A percentile compares a stretch with the other conserved stretches of the same genome.
Conservation (phyloP, 2,888 invertebrate species). For the Yponomeuta sedellus region DNA sequence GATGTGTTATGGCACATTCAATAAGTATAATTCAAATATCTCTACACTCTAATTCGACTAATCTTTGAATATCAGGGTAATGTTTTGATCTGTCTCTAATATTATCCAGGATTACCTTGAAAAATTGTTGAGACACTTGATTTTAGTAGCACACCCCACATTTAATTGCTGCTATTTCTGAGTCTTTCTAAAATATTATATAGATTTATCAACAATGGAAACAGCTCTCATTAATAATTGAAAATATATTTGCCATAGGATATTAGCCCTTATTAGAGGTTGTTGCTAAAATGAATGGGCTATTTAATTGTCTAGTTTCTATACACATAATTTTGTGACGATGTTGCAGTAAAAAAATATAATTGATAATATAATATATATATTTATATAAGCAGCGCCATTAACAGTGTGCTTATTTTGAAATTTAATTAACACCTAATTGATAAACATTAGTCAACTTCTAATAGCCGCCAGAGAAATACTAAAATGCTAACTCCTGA, state of each 20-base stretch:
- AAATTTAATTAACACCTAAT: not conserved
- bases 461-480: not conserved
- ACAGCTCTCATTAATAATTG: not conserved
- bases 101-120: too few relatives aligned
- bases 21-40: not conserved
- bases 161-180: too few relatives aligned
- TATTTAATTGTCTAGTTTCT: too few relatives aligned
- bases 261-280: too few relatives aligned
- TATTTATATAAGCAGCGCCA: not conserved
- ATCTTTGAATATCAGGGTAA: not conserved
- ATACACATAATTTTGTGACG: slow-evolving; percentile 3
- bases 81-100: not conserved
- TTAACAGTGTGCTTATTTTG: not conserved
- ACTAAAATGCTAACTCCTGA: not conserved
- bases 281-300: too few relatives aligned
- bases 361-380: slow-evolving; percentile 5
- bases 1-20: slow-evolving; percentile 5
- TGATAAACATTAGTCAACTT: not conserved
- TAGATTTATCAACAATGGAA: too few relatives aligned
- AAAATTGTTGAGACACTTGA: too few relatives aligned
- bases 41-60: not conserved
- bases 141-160: too few relatives aligned
- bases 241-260: too few relatives aligned
- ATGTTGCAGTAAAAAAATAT: slow-evolving; percentile 13
- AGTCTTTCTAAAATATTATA: too few relatives aligned